Conservation (phyloP, 2,888 invertebrate genomes). For the Atethmia centrago region DNA sequence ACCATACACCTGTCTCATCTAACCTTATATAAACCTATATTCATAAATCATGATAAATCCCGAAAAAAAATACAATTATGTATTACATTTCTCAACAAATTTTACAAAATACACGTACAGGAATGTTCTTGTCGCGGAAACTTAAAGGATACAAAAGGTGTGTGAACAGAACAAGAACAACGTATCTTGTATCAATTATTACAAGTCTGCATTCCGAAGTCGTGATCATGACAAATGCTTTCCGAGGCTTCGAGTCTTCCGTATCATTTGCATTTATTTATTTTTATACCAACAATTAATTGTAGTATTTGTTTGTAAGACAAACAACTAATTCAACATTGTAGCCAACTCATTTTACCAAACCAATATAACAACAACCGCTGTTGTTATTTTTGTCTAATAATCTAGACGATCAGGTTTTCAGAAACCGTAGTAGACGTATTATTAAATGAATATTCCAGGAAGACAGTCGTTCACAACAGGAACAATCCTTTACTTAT, state of each 20-base stretch:
- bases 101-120: not conserved
- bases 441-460: conserved; percentile 1
- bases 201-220: conserved; percentile 24
- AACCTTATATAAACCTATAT: not conserved
- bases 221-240: not conserved
- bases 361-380: not conserved
- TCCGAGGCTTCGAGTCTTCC: not conserved
- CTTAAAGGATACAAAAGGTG: conserved; percentile 1
- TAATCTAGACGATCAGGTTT: not conserved
- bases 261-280: not conserved
- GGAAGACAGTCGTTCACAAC: not conserved
- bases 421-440: not conserved
- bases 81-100: not conserved
- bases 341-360: not conserved
- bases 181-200: conserved; percentile 21
- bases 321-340: not conserved
- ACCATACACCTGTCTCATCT: not conserved
- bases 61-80: not conserved
- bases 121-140: conserved; percentile 2
- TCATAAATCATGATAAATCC: not conserved
- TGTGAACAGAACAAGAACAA: conserved; percentile 3
- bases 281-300: not conserved
- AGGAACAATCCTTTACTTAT: not conserved
- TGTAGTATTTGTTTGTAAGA: not conserved
- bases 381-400: not conserved